phyloP scores from a whole-genome alignment of 2,113 vertebrate species.

The Cettia cetti region DNA sequence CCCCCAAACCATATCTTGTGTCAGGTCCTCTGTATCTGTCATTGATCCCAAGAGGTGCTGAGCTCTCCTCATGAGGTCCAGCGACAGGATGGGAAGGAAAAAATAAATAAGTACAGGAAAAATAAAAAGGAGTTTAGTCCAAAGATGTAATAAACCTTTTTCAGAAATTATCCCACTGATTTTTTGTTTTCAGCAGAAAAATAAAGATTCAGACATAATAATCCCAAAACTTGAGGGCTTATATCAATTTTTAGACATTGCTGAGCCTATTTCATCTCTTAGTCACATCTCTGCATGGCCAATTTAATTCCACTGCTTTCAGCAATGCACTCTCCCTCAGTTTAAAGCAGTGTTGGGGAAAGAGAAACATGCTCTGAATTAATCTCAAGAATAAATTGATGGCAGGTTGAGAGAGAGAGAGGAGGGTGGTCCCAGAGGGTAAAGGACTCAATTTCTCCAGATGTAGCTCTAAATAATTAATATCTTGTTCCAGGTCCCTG shows the following conservation, averaged over 20 bases:
- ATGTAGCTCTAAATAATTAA: constrained; percentile 54
- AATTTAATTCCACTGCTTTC: background rate
- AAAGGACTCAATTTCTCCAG: constrained; percentile 25
- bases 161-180: background rate
- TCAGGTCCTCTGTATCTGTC: background rate
- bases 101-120: background rate
- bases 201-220: background rate
- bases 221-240: background rate
- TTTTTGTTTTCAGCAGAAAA: background rate
- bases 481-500: background rate
- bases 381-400: background rate
- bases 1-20: background rate
- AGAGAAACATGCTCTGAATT: background rate
- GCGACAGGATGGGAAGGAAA: background rate
- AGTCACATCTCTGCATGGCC: background rate
- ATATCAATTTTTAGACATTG: background rate
- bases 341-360: background rate
- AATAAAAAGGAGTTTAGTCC: background rate
- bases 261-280: background rate
- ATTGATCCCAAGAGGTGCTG: background rate
- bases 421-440: background rate
- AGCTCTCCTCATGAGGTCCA: background rate
- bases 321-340: background rate
- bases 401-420: background rate
- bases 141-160: background rate